Evolutionary conservation across 2,113 vertebrate species (phyloP).

Genomic region (Sinosuthora webbiana): DNA sequence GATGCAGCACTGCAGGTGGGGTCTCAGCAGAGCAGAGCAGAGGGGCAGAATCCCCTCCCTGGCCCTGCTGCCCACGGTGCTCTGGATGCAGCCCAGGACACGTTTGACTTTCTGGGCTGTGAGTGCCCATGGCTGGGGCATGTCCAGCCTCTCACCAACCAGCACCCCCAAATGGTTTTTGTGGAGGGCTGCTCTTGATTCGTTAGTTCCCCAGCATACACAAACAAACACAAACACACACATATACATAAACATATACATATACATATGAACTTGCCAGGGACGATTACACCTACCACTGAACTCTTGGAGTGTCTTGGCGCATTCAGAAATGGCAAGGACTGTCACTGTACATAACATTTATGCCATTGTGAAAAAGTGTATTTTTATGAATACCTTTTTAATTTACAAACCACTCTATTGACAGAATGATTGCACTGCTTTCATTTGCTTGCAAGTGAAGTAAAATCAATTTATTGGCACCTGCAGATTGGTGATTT

Average conservation of each 20-base stretch:
- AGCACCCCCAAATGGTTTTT: neutral
- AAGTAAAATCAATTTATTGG: constrained; percentile 3
- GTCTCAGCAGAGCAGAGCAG: neutral
- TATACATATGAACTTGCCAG: neutral
- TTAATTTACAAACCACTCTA: neutral
- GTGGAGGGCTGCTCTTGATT: neutral
- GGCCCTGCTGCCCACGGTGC: neutral
- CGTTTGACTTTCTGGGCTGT: neutral
- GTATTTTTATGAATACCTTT: neutral
- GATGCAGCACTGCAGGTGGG: neutral
- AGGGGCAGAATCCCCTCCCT: neutral
- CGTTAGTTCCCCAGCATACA: fast-evolving
- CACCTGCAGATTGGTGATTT: neutral
- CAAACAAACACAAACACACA: too few species aligned
- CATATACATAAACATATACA: fast-evolving
- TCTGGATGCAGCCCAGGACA: neutral
- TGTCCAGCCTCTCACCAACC: neutral
- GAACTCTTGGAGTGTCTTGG: neutral
- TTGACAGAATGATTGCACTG: neutral
- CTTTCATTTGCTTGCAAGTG: neutral
- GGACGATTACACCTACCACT: neutral
- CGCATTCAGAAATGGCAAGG: neutral
- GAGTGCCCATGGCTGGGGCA: neutral
- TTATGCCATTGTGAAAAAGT: neutral
- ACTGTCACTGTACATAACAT: neutral